Evolutionary conservation across 2,888 invertebrate genomes (phyloP).

Genomic region (Parthenolecanium corni): DNA sequence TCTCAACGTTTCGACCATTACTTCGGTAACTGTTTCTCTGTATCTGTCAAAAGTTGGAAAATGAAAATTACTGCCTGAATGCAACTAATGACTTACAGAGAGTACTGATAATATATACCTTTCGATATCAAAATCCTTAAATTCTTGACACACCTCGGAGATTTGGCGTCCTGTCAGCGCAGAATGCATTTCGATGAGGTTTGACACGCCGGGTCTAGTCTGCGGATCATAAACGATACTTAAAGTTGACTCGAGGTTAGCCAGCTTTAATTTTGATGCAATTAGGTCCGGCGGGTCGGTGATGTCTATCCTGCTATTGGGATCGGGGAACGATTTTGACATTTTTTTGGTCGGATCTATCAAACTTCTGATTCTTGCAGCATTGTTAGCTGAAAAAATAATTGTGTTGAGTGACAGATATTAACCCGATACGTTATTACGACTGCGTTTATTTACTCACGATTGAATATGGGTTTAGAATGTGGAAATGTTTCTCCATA

Average conservation of each 20-base stretch:
- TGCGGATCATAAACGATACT: slow-evolving; percentile 69
- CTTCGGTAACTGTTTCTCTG: slow-evolving; percentile 59
- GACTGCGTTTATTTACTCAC: slow-evolving; percentile 37
- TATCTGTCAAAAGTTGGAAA: slow-evolving; percentile 43
- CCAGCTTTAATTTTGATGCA: slow-evolving; percentile 63
- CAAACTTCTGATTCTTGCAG: slow-evolving; percentile 57
- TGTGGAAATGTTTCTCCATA: slow-evolving; percentile 68
- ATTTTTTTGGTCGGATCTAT: slow-evolving; percentile 84
- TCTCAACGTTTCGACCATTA: slow-evolving; percentile 53
- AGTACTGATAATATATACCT: slow-evolving; percentile 45
- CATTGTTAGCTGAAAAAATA: slow-evolving; percentile 1
- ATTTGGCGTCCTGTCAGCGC: slow-evolving; percentile 53
- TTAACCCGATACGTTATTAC: too few relatives aligned
- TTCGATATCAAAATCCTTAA: slow-evolving; percentile 56
- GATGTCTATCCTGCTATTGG: slow-evolving; percentile 65
- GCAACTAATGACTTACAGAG: too few relatives aligned
- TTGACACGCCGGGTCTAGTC: slow-evolving; percentile 73
- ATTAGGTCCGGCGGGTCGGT: slow-evolving; percentile 62
- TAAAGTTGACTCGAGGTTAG: slow-evolving; percentile 80
- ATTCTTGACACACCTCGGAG: slow-evolving; percentile 58
- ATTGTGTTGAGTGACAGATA: neutral
- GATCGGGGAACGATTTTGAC: slow-evolving; percentile 87
- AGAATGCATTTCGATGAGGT: slow-evolving; percentile 74
- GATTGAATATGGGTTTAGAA: slow-evolving; percentile 54
- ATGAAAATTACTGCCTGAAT: too few relatives aligned